Percentiles rank a stretch among this genome's conserved stretches.
phyloP scores from a whole-genome alignment of 2,888 invertebrate genomes.

The Chamaedrilus cognettii region DNA sequence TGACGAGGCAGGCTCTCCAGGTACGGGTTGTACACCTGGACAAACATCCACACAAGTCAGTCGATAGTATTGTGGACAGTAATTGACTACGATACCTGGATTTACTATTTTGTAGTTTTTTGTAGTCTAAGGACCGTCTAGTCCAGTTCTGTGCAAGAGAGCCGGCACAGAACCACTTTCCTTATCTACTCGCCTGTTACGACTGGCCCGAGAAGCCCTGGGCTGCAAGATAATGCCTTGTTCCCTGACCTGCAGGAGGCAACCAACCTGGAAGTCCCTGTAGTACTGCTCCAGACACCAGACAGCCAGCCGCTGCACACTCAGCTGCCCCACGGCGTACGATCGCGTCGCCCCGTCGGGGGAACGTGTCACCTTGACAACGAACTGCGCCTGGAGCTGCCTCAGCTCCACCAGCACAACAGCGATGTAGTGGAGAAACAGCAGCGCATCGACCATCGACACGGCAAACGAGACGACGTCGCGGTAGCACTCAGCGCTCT shows the following conservation, averaged over 20 bases:
- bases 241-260: too few species aligned
- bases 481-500: constrained; percentile 65
- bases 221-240: too few species aligned
- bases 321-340: constrained; percentile 67
- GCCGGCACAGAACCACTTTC: too few species aligned
- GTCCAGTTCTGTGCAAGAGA: too few species aligned
- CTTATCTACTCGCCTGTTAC: too few species aligned
- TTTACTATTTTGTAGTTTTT: too few species aligned
- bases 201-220: too few species aligned
- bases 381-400: constrained; percentile 84
- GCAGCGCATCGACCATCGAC: constrained; percentile 87
- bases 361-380: constrained; percentile 76
- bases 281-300: constrained; percentile 95
- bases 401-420: constrained; percentile 91
- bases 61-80: too few species aligned
- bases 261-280: constrained; percentile 83
- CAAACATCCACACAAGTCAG: too few species aligned
- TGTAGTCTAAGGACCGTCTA: too few species aligned
- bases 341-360: constrained; percentile 92
- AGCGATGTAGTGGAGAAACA: constrained; percentile 93
- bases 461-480: constrained; percentile 89
- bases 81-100: too few species aligned
- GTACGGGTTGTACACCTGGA: constrained; percentile 92
- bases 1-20: constrained; percentile 47
- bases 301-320: constrained; percentile 67